Percentiles rank a stretch among this genome's conserved stretches.
Conservation (phyloP, 2,888 invertebrate genomes). For the Anagyrus pseudococci region DNA sequence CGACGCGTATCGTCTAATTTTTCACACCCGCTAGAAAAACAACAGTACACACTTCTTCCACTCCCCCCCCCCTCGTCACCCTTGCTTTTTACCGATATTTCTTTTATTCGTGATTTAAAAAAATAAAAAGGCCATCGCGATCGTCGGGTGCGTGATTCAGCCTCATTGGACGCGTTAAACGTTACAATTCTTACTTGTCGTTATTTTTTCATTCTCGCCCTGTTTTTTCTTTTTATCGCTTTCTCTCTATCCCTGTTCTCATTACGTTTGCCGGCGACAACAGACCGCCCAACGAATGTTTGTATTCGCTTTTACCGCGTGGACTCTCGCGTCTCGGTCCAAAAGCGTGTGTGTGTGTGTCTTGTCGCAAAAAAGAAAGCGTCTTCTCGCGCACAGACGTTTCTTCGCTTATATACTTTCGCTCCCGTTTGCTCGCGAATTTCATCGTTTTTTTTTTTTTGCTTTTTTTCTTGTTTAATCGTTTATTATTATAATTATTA, state of each 20-base stretch:
- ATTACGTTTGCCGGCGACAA: no score
- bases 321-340: no score
- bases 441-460: slow-evolving; percentile 7
- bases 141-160: slow-evolving; percentile 15
- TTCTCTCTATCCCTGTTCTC: neutral
- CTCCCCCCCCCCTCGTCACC: neutral
- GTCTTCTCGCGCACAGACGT: no score
- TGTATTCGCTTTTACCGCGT: no score
- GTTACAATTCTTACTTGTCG: slow-evolving; percentile 7
- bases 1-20: neutral
- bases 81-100: no score
- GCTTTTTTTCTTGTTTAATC: slow-evolving; percentile 7
- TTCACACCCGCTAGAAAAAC: neutral
- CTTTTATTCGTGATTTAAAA: slow-evolving; percentile 13
- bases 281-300: no score
- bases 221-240: neutral
- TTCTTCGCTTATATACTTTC: slow-evolving; percentile 23
- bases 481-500: no score
- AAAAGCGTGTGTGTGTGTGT: no score
- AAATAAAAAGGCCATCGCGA: slow-evolving; percentile 31
- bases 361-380: no score
- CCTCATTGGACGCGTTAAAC: neutral
- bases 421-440: slow-evolving; percentile 23
- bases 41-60: neutral
- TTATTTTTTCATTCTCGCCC: neutral